Evolutionary conservation across 2,888 invertebrate genomes (phyloP).

Genomic region (Serrognathus titanus): DNA sequence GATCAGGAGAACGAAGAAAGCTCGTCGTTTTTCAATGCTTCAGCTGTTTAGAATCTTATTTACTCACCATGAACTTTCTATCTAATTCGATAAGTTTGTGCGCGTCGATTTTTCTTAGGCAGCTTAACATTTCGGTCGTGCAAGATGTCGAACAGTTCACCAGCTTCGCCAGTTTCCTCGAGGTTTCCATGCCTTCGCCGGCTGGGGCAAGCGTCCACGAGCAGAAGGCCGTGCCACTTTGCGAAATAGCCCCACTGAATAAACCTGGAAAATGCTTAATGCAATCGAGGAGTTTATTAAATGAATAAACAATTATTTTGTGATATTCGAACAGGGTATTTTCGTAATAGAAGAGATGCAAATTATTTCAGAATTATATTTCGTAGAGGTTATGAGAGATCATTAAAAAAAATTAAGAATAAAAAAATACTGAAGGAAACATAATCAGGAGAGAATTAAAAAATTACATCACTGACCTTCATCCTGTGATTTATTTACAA

Average conservation of each 20-base stretch:
- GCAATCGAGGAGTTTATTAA: not conserved
- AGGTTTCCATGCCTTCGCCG: constrained; percentile 57
- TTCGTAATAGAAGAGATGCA: too few relatives aligned
- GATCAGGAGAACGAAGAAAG: too few relatives aligned
- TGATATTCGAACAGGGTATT: too few relatives aligned
- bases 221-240: constrained; percentile 66
- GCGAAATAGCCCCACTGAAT: constrained; percentile 69
- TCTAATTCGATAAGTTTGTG: constrained; percentile 64
- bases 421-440: too few relatives aligned
- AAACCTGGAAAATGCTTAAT: constrained; percentile 52
- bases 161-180: constrained; percentile 58
- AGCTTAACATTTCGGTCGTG: constrained; percentile 54
- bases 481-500: too few relatives aligned
- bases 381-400: too few relatives aligned
- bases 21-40: too few relatives aligned
- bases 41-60: not conserved
- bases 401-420: too few relatives aligned
- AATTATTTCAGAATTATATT: too few relatives aligned
- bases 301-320: too few relatives aligned
- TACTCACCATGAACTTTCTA: constrained; percentile 63
- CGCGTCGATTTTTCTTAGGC: constrained; percentile 61
- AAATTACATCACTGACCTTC: too few relatives aligned
- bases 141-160: constrained; percentile 58
- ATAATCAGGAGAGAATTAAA: too few relatives aligned
- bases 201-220: constrained; percentile 47